Evolutionary conservation across 1,140 invertebrate genomes (phyloP).

Genomic region (Paraescarpia echinospica): DNA sequence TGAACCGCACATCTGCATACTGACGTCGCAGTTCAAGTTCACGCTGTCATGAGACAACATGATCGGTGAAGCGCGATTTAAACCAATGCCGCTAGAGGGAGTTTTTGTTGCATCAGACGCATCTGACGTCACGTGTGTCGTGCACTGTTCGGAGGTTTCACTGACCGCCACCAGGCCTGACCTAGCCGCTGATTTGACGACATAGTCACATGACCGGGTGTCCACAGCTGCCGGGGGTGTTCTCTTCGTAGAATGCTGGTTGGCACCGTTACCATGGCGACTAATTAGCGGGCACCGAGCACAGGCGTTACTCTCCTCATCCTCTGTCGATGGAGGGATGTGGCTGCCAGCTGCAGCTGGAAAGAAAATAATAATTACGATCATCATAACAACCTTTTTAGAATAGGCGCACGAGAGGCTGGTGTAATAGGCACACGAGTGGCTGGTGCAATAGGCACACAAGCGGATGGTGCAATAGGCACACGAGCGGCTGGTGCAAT

Average conservation of each 20-base stretch:
- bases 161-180: not conserved
- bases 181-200: not conserved
- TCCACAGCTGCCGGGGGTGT: not conserved
- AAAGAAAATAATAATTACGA: not conserved
- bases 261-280: not conserved
- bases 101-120: not conserved
- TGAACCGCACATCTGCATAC: slow-evolving; percentile 40
- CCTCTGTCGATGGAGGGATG: not conserved
- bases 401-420: too few relatives aligned
- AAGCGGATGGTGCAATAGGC: too few relatives aligned
- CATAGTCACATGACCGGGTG: not conserved
- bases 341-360: not conserved
- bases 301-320: not conserved
- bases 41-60: not conserved
- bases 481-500: too few relatives aligned
- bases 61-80: not conserved
- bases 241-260: not conserved
- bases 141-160: not conserved
- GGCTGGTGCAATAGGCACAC: too few relatives aligned
- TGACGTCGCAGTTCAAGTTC: slow-evolving; percentile 40
- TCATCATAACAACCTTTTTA: too few relatives aligned
- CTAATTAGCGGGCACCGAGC: not conserved
- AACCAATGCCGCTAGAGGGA: not conserved
- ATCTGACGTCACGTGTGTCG: not conserved
- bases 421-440: too few relatives aligned